Conservation (phyloP, 2,888 invertebrate genomes). For the Tetrapedia diversipes region DNA sequence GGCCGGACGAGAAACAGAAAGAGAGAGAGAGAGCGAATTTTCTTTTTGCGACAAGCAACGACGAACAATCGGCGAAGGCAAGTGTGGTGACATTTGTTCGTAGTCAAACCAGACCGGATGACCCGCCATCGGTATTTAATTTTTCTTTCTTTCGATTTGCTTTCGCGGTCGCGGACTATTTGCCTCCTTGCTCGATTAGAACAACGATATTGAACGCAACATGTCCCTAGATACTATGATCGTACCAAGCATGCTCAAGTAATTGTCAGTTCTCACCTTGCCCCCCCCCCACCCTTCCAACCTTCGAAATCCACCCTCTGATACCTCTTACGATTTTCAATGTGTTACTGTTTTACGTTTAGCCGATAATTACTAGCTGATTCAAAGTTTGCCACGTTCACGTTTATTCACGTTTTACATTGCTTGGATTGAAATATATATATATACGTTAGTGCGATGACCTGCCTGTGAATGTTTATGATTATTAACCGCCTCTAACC, state of each 20-base stretch:
- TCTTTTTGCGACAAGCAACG: conserved; percentile 78
- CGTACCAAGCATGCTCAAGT: conserved; percentile 64
- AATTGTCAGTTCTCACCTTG: conserved; percentile 21
- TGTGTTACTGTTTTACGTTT: conserved; percentile 40
- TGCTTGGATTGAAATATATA: conserved; percentile 64
- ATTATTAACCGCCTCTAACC: conserved; percentile 44
- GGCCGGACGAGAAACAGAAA: neutral
- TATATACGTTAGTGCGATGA: conserved; percentile 70
- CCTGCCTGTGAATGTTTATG: conserved; percentile 76
- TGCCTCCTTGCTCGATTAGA: conserved; percentile 3
- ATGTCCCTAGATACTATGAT: conserved; percentile 25
- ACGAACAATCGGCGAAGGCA: conserved; percentile 81
- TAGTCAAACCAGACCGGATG: conserved; percentile 39
- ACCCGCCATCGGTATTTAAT: conserved; percentile 30
- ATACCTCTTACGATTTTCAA: conserved; percentile 30
- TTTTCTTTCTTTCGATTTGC: conserved; percentile 18
- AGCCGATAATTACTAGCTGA: conserved; percentile 36
- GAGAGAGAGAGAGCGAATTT: conserved; percentile 29
- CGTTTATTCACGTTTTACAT: conserved; percentile 47
- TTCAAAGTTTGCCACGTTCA: conserved; percentile 34
- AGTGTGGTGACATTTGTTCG: conserved; percentile 75
- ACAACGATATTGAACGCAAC: neutral
- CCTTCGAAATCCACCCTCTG: neutral
- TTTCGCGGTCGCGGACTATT: conserved; percentile 27
- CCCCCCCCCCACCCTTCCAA: neutral